A percentile compares a stretch with the other conserved stretches of the same genome.
Conservation (phyloP, 2,888 invertebrate genomes). For the Campoplex capitator region DNA sequence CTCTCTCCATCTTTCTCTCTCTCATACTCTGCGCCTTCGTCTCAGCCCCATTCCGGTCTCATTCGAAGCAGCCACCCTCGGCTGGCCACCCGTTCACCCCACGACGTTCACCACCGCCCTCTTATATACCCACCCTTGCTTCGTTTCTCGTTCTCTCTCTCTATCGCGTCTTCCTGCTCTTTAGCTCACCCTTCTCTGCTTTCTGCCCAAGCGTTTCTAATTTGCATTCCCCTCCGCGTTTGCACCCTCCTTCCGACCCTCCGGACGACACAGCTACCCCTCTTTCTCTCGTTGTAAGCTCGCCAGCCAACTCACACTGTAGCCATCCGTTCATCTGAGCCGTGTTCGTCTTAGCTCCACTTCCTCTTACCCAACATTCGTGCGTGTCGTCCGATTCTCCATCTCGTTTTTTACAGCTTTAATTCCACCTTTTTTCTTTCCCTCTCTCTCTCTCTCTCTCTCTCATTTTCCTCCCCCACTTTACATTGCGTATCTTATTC, state of each 20-base stretch:
- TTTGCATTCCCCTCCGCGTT: constrained; percentile 84
- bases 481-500: constrained; percentile 26
- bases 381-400: constrained; percentile 52
- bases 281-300: constrained; percentile 53
- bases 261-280: constrained; percentile 64
- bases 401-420: constrained; percentile 58
- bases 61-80: constrained; percentile 64
- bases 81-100: constrained; percentile 65
- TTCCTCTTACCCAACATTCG: constrained; percentile 51
- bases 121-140: constrained; percentile 57
- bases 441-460: constrained; percentile 1
- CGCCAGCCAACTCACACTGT: constrained; percentile 57
- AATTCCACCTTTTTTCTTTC: constrained; percentile 26
- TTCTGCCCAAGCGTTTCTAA: constrained; percentile 84
- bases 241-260: constrained; percentile 74
- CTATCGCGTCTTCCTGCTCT: constrained; percentile 54
- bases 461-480: constrained; percentile 32
- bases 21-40: constrained; percentile 29
- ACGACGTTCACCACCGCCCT: constrained; percentile 65
- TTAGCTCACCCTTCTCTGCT: constrained; percentile 72
- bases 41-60: constrained; percentile 59
- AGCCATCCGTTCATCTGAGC: constrained; percentile 67
- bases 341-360: constrained; percentile 56
- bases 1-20: constrained; percentile 61
- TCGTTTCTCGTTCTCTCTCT: constrained; percentile 68